Percentiles rank a stretch among this genome's conserved stretches.
Evolutionary conservation across 53 echinoderm and acorn worm genomes (phyloP).

Genomic region (Stichopus horrens): DNA sequence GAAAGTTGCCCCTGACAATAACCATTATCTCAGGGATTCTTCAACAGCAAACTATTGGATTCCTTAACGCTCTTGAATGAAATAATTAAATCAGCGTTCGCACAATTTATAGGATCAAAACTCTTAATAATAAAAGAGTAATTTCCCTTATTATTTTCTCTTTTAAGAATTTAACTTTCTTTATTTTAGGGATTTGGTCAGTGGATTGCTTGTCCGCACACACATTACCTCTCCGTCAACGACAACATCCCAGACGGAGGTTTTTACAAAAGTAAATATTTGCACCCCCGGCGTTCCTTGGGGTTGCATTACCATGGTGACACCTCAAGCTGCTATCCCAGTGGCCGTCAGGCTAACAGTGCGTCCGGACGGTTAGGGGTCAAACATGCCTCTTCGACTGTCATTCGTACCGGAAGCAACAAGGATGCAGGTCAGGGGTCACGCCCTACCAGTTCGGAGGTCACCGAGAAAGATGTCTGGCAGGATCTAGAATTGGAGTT

Average conservation of each 20-base stretch:
- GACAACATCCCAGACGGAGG: constrained; percentile 59
- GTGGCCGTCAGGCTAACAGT: constrained; percentile 27
- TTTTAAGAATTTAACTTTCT: neutral
- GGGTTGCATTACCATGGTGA: neutral
- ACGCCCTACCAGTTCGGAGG: constrained; percentile 35
- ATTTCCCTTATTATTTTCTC: neutral
- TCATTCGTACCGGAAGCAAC: neutral
- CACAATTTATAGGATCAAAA: neutral
- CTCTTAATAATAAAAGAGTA: neutral
- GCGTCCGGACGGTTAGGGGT: constrained; percentile 55
- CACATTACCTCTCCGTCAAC: constrained; percentile 56
- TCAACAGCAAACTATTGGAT: too few species aligned
- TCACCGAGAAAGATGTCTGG: constrained; percentile 15
- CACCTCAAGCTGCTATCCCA: neutral
- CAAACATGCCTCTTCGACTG: constrained; percentile 25
- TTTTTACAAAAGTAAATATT: neutral
- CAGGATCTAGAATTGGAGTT: constrained; percentile 15
- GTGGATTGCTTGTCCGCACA: constrained; percentile 63
- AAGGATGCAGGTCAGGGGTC: constrained; percentile 12
- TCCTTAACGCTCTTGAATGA: too few species aligned
- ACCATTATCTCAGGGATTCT: too few species aligned
- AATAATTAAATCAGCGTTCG: too few species aligned
- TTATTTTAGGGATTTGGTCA: constrained; percentile 62
- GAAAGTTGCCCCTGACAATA: too few species aligned
- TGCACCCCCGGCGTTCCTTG: neutral